phyloP scores from a whole-genome alignment of 1,140 invertebrate genomes.

The Calephelis virginiensis region DNA sequence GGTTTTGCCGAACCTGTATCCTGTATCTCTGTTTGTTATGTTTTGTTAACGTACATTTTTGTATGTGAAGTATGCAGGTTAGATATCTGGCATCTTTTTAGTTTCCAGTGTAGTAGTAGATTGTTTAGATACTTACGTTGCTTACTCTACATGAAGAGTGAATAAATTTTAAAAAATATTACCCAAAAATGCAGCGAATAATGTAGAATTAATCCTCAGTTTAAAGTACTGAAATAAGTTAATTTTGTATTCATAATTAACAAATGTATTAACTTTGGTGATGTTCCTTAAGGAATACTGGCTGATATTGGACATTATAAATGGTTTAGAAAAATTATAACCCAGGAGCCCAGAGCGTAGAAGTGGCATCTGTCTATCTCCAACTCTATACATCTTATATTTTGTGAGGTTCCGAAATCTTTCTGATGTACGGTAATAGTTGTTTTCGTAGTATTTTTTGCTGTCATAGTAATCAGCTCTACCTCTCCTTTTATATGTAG shows the following conservation, averaged over 20 bases:
- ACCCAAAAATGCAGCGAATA: slow-evolving; percentile 62
- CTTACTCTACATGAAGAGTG: too few species aligned
- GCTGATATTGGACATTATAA: slow-evolving; percentile 48
- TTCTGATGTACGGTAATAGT: slow-evolving; percentile 44
- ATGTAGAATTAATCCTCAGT: slow-evolving; percentile 55
- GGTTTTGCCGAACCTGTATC: too few species aligned
- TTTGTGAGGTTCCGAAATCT: slow-evolving; percentile 51
- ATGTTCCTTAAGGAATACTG: slow-evolving; percentile 37
- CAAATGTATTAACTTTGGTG: slow-evolving; percentile 26
- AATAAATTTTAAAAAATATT: slow-evolving; percentile 20
- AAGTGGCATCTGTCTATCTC: slow-evolving; percentile 35
- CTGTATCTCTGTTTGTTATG: too few species aligned
- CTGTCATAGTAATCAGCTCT: slow-evolving; percentile 25
- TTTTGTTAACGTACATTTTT: too few species aligned
- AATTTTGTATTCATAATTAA: slow-evolving; percentile 26
- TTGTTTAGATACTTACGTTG: too few species aligned
- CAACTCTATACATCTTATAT: slow-evolving; percentile 40
- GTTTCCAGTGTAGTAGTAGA: too few species aligned
- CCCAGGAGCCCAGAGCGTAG: slow-evolving; percentile 42
- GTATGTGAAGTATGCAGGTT: too few species aligned
- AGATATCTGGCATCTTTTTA: too few species aligned
- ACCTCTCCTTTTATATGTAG: background rate
- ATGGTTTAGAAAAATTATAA: slow-evolving; percentile 49
- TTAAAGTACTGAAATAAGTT: slow-evolving; percentile 63
- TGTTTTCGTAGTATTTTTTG: slow-evolving; percentile 42